Percentiles rank a stretch among this genome's conserved stretches.
phyloP scores from a whole-genome alignment of 2,113 vertebrate genomes.

The Strix aluco region DNA sequence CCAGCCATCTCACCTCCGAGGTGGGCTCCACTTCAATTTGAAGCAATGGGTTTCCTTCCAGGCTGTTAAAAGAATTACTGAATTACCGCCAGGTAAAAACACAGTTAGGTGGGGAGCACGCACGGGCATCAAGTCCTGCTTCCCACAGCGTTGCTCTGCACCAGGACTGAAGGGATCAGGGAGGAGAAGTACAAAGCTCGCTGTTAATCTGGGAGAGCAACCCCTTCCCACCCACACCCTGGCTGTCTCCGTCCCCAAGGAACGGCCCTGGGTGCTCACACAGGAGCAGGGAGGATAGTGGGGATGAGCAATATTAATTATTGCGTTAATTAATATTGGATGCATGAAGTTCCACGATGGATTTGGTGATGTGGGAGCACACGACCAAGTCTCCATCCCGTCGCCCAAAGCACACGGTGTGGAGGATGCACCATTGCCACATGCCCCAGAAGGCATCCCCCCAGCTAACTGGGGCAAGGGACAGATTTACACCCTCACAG shows the following conservation, averaged over 20 bases:
- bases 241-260: fast-evolving
- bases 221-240: not conserved
- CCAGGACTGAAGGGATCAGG: not conserved
- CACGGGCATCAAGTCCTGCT: fast-evolving
- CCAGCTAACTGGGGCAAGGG: fast-evolving
- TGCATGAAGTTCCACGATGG: fast-evolving
- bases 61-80: slow-evolving; percentile 70
- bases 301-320: not conserved
- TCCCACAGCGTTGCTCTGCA: not conserved
- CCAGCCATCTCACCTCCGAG: slow-evolving; percentile 86
- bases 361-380: not conserved
- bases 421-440: fast-evolving
- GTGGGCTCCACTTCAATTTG: slow-evolving; percentile 98
- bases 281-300: fast-evolving
- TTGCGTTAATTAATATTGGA: not conserved
- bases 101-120: fast-evolving
- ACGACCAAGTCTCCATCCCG: fast-evolving
- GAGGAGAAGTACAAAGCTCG: not conserved
- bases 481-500: too few species aligned
- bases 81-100: not conserved
- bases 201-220: not conserved
- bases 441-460: not conserved
- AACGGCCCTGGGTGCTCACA: not conserved
- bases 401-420: fast-evolving
- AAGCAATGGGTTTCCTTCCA: slow-evolving; percentile 93